Percentiles rank a stretch among this genome's conserved stretches.
Evolutionary conservation across 2,113 vertebrate species (phyloP).

Genomic region (Macaca mulatta): DNA sequence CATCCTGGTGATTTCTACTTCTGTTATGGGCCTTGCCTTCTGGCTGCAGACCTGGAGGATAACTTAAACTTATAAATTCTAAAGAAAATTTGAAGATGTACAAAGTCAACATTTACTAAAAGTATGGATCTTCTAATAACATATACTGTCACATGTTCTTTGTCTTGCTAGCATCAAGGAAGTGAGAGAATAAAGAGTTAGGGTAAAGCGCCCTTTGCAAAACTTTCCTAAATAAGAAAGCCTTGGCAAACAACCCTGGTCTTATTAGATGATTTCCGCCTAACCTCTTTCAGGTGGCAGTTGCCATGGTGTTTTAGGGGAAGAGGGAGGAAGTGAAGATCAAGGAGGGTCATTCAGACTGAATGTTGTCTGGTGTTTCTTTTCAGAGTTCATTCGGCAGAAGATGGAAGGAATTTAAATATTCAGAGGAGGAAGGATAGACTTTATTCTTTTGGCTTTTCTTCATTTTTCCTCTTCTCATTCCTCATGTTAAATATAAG

Average conservation of each 20-base stretch:
- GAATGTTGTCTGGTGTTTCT: conserved; percentile 43
- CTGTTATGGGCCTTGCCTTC: background rate
- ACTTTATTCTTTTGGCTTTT: conserved; percentile 29
- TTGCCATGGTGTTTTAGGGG: conserved; percentile 65
- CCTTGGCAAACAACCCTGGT: background rate
- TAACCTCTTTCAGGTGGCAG: conserved; percentile 65
- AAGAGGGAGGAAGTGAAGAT: conserved; percentile 55
- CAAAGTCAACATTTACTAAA: background rate
- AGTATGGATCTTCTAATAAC: background rate
- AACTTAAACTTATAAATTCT: conserved; percentile 25
- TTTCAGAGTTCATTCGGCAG: conserved; percentile 56
- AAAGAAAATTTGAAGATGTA: background rate
- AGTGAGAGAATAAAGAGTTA: background rate
- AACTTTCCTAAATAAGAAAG: conserved; percentile 44
- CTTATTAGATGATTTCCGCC: conserved; percentile 39
- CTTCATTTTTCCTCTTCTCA: conserved; percentile 11
- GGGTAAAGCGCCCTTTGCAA: background rate
- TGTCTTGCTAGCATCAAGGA: background rate
- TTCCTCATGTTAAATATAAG: conserved; percentile 7
- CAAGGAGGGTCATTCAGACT: conserved; percentile 55
- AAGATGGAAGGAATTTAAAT: conserved; percentile 45
- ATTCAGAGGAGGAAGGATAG: background rate
- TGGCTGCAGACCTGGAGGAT: background rate
- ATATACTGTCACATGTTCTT: background rate
- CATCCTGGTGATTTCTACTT: background rate